Conservation (phyloP, 92 coral and sea anemone species). For the Actinostola sp. region DNA sequence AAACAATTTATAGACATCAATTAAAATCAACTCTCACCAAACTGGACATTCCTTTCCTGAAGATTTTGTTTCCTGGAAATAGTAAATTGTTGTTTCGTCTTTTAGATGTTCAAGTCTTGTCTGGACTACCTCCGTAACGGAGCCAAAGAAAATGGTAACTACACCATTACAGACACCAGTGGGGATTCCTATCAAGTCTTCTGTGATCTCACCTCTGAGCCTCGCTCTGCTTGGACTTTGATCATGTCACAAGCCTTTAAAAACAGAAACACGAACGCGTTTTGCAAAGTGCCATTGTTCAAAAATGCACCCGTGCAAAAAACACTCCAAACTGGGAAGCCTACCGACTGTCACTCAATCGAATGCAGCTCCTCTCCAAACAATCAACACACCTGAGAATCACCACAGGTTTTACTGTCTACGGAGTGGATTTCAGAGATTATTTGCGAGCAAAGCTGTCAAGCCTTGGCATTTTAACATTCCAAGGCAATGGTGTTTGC, state of each 20-base stretch:
- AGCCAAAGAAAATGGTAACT: conserved; percentile 12
- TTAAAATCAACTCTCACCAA: no score
- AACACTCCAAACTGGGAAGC: conserved; percentile 27
- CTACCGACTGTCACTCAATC: background rate
- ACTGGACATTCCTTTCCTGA: no score
- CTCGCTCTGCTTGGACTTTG: conserved; percentile 22
- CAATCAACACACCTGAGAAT: conserved; percentile 17
- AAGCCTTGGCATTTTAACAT: background rate
- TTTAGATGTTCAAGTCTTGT: conserved; percentile 1
- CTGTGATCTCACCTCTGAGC: conserved; percentile 27
- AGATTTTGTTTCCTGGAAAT: no score
- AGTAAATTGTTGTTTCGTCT: no score
- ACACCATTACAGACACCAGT: conserved; percentile 26
- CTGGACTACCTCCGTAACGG: conserved; percentile 21
- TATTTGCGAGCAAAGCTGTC: conserved; percentile 2
- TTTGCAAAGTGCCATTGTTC: background rate
- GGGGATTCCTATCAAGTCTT: conserved; percentile 18
- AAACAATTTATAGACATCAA: no score
- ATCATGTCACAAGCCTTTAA: conserved; percentile 11
- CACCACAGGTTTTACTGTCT: background rate
- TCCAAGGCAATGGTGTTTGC: background rate
- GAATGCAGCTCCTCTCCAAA: conserved; percentile 5
- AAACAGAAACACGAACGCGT: background rate
- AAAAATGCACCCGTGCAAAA: background rate
- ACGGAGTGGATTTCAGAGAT: conserved; percentile 6